These are phyloP conservation scores for Gouania willdenowi DNA, from an alignment of 2,797 vertebrate genomes.

Conservation along the genomic window DNA sequence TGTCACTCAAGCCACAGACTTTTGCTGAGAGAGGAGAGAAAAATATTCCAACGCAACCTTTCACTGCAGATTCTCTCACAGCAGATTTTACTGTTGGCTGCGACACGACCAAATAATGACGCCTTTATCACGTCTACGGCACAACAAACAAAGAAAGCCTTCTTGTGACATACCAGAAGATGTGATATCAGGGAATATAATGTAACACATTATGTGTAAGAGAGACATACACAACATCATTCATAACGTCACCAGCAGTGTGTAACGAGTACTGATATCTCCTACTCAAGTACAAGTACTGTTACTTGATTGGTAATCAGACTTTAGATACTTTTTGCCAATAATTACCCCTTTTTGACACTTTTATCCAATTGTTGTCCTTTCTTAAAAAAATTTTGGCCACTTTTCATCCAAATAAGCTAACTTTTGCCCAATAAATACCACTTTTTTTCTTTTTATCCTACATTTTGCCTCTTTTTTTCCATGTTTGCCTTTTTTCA, in stretches of 20 bases:
- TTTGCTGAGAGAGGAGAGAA: constrained; percentile 53
- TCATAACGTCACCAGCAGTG: constrained; percentile 34
- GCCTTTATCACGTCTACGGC: constrained; percentile 53
- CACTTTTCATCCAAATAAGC: no score
- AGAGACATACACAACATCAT: constrained; percentile 37
- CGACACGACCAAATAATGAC: constrained; percentile 61
- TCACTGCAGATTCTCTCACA: constrained; percentile 51
- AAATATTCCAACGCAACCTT: constrained; percentile 68
- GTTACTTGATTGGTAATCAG: no score
- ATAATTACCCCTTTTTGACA: no score
- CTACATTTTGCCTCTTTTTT: no score
- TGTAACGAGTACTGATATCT: no score
- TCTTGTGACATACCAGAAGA: constrained; percentile 61
- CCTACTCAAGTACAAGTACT: no score
- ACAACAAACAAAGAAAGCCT: constrained; percentile 64
- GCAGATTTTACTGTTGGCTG: constrained; percentile 55
- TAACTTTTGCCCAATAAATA: no score
- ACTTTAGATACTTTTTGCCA: no score
- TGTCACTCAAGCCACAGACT: constrained; percentile 61
- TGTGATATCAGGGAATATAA: constrained; percentile 54
- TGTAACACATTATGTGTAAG: constrained; percentile 53
- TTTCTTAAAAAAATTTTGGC: no score
- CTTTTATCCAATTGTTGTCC: no score
- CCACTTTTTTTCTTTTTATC: no score
- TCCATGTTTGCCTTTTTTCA: no score